phyloP scores from a whole-genome alignment of 1,140 invertebrate species.

The Drosophila carrolli region DNA sequence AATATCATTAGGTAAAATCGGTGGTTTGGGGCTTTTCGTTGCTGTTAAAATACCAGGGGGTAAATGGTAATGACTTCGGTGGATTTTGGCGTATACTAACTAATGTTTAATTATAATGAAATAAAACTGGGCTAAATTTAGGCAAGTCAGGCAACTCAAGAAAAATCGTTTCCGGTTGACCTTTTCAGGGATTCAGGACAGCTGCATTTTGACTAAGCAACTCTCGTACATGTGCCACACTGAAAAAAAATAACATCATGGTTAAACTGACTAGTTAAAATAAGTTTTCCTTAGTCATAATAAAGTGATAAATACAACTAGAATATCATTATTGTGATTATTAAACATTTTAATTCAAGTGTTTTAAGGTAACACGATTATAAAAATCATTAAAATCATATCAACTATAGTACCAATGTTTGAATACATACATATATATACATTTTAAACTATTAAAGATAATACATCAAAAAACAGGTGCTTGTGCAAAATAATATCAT shows the following conservation, averaged over 20 bases:
- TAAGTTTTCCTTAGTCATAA: no score
- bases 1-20: slow-evolving; percentile 34
- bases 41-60: not conserved
- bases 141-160: slow-evolving; percentile 8
- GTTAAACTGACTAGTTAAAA: no score
- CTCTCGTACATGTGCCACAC: slow-evolving; percentile 6
- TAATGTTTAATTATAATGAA: slow-evolving; percentile 21
- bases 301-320: no score
- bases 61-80: not conserved
- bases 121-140: slow-evolving; percentile 28
- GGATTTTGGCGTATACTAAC: slow-evolving; percentile 9
- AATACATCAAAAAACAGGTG: no score
- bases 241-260: not conserved
- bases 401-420: no score
- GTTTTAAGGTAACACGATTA: no score
- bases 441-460: no score
- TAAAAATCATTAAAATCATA: no score
- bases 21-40: not conserved
- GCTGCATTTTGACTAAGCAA: slow-evolving; percentile 28
- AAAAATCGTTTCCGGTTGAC: slow-evolving; percentile 24
- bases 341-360: no score
- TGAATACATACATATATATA: no score
- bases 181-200: slow-evolving; percentile 23
- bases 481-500: no score
- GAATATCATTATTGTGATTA: no score